These are phyloP conservation scores for Actenoides hombroni DNA, from an alignment of 2,113 vertebrate species.

Conservation along the genomic window DNA sequence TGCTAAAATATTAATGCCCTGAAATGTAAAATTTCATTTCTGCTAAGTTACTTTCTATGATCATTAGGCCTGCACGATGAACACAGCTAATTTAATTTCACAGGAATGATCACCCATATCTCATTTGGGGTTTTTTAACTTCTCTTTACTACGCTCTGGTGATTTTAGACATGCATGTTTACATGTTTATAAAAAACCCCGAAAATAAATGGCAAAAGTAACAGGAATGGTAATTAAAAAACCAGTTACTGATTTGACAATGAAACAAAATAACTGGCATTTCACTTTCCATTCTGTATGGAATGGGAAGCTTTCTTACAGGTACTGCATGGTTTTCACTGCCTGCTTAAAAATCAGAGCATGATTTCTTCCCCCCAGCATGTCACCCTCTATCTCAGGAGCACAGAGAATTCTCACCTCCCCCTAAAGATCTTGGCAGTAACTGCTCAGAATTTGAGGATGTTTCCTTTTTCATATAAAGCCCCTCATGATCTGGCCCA, in stretches of 20 bases:
- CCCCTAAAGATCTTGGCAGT: neutral
- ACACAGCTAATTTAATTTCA: neutral
- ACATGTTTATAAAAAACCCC: neutral
- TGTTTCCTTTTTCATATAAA: neutral
- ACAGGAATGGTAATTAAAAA: neutral
- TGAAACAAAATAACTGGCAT: neutral
- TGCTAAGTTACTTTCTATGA: neutral
- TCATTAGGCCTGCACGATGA: neutral
- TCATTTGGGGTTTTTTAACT: neutral
- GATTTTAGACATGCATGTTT: neutral
- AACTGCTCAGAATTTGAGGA: neutral
- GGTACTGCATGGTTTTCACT: neutral
- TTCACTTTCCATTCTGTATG: neutral
- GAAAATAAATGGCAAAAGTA: neutral
- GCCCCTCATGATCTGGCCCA: neutral
- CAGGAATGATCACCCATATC: accelerated
- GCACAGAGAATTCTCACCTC: neutral
- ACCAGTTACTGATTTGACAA: neutral
- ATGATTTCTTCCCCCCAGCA: neutral
- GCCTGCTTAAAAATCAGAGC: neutral
- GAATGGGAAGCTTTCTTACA: neutral
- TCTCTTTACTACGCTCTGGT: neutral
- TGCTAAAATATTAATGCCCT: neutral
- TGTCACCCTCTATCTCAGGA: neutral
- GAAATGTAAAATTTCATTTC: neutral